Conservation (phyloP, 1,140 invertebrate species). For the Diabrotica undecimpunctata region DNA sequence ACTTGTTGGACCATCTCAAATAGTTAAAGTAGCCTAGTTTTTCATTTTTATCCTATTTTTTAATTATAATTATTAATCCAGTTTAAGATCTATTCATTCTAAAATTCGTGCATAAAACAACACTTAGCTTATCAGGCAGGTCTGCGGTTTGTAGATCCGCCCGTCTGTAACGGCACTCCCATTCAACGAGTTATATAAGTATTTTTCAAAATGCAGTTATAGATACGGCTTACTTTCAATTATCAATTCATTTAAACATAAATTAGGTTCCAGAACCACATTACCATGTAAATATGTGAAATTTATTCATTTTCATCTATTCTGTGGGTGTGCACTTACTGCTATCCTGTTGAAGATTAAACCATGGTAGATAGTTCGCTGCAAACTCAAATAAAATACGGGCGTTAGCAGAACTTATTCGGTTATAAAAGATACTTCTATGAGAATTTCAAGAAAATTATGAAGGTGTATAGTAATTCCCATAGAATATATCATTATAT, state of each 20-base stretch:
- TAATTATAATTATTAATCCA: no score
- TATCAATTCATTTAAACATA: background rate
- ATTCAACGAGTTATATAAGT: background rate
- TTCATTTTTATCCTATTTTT: no score
- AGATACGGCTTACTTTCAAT: background rate
- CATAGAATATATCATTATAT: no score
- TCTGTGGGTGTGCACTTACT: slow-evolving; percentile 1
- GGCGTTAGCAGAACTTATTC: background rate
- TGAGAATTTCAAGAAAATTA: no score
- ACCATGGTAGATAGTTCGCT: background rate
- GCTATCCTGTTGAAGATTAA: background rate
- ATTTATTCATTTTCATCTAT: slow-evolving; percentile 1
- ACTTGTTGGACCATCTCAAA: no score
- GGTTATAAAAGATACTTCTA: background rate
- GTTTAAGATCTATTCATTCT: no score
- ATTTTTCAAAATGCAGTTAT: background rate
- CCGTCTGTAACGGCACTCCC: background rate
- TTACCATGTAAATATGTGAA: background rate
- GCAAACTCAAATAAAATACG: background rate
- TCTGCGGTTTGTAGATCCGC: no score
- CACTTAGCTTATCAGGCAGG: no score
- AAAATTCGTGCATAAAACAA: no score
- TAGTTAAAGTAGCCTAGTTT: no score
- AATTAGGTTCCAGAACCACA: background rate
- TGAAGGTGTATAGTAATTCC: no score